Percentiles rank a stretch among this genome's conserved stretches.
phyloP scores from a whole-genome alignment of 1,140 invertebrate species.

The Notospermus geniculatus region DNA sequence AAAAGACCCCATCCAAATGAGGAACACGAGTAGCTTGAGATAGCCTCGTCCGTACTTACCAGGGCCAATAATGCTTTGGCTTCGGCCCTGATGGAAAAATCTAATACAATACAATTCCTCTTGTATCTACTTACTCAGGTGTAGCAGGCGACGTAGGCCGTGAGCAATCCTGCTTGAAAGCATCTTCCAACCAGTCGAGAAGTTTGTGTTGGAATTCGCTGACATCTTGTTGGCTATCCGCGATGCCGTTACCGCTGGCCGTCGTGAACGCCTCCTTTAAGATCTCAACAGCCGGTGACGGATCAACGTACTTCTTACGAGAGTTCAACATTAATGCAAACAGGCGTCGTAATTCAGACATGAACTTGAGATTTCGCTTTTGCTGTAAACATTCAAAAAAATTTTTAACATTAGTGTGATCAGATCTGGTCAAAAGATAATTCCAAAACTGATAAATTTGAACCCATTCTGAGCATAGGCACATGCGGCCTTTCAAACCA shows the following conservation, averaged over 20 bases:
- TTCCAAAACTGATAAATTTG: no score
- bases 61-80: no score
- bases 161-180: conserved; percentile 47
- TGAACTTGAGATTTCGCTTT: conserved; percentile 51
- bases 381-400: conserved; percentile 33
- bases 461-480: no score
- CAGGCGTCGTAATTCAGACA: conserved; percentile 55
- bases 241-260: conserved; percentile 29
- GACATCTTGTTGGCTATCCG: conserved; percentile 58
- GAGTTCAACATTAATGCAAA: conserved; percentile 59
- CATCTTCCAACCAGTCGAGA: conserved; percentile 59
- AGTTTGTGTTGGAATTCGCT: conserved; percentile 61
- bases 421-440: no score
- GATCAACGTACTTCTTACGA: conserved; percentile 59
- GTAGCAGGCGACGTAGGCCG: conserved; percentile 26
- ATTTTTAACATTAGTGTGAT: no score
- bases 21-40: no score
- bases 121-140: conserved; percentile 22
- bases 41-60: no score
- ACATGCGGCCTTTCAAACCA: no score
- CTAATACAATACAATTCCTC: no score
- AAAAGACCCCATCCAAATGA: no score
- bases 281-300: conserved; percentile 57
- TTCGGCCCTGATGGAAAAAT: no score
- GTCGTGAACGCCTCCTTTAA: conserved; percentile 56